Base-by-base conservation (phyloP, 30 jellyfish, hydroid and myxozoan species). In the Aurelia aurita complex sp. Pacific region DNA sequence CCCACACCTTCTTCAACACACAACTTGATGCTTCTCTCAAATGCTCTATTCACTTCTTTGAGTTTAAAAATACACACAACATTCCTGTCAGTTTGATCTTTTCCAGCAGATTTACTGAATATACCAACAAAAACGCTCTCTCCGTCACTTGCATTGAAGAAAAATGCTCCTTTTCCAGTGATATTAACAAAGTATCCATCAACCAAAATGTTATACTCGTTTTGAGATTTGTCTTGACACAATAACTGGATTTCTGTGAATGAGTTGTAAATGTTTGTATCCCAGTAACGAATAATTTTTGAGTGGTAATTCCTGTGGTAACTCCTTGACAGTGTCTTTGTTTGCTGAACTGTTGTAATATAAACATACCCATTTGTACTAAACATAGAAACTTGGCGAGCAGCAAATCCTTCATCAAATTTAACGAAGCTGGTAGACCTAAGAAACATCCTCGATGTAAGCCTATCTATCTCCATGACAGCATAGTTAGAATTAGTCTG, bases 141-240 rank as follows among this genome's bases (percentile, higher is more conserved):
- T 36, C 93, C 93, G 17, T 43, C 85, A 42, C 82, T 84, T 4
- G 75, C 93, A 84, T 84, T 84, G 69, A 73, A 73, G 40, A 84
- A 18, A 35, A 23, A 40, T 18, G 93, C 93, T n/a, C 87, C n/a
- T 33, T 62, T 63, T 14, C 88, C 88, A 38, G 83, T 84, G 9
- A 86, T 83, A 10, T 73, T 84, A 17, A 84, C 17, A n/a, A 84
- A 33, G 46, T 54, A 63, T 10, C 93, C 93, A 61, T 81, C 86
- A 38, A 84, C 59, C 65, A 84, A 53, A 51, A 84, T 64, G 32
- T 84, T 84, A 66, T 66, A 84, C 15, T 73, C 60, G 7, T 35
- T 64, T n/a, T 86, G 87, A 18, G 87, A 18, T 5, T 57, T 18
- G 68, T 84, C 84, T 57, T 63, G 52, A 77, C 93, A 84, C 0